These are phyloP conservation scores for Pseudois nayaur DNA, from an alignment of 2,113 vertebrate genomes.

Conservation along the genomic window DNA sequence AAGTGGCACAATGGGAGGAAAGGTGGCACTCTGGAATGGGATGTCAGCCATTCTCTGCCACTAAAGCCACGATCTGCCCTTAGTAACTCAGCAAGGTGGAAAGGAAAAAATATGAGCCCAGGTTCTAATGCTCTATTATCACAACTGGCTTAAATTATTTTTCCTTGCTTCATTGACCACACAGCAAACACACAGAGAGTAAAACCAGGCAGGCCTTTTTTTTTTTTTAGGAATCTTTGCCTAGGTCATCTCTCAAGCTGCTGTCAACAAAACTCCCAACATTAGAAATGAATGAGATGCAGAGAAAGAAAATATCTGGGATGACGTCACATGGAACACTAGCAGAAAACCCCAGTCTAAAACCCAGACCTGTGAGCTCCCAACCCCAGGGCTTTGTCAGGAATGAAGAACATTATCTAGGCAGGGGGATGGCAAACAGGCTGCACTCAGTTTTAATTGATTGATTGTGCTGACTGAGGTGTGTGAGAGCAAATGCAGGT, in stretches of 20 bases:
- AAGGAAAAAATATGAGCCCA: constrained; percentile 44
- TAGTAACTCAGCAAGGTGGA: constrained; percentile 47
- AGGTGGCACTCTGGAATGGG: not conserved
- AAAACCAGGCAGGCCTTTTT: not conserved
- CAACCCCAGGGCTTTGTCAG: not conserved
- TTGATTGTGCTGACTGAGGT: not conserved
- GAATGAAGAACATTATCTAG: not conserved
- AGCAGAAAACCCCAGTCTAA: not conserved
- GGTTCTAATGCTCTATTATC: constrained; percentile 52
- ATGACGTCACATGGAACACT: not conserved
- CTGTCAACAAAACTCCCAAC: constrained; percentile 20
- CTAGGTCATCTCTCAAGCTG: constrained; percentile 33
- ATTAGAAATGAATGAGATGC: not conserved
- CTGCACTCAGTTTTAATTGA: not conserved
- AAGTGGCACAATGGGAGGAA: constrained; percentile 36
- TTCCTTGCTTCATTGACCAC: constrained; percentile 57
- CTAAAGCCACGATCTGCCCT: not conserved
- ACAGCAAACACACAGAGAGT: not conserved
- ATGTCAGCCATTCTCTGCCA: not conserved
- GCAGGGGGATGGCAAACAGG: not conserved
- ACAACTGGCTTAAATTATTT: constrained; percentile 69
- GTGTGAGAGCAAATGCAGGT: not conserved
- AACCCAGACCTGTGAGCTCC: not conserved
- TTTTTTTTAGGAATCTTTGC: constrained; percentile 14
- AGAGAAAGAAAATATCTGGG: not conserved